Conservation (phyloP, 2,797 vertebrate genomes). For the Bovichtus variegatus region DNA sequence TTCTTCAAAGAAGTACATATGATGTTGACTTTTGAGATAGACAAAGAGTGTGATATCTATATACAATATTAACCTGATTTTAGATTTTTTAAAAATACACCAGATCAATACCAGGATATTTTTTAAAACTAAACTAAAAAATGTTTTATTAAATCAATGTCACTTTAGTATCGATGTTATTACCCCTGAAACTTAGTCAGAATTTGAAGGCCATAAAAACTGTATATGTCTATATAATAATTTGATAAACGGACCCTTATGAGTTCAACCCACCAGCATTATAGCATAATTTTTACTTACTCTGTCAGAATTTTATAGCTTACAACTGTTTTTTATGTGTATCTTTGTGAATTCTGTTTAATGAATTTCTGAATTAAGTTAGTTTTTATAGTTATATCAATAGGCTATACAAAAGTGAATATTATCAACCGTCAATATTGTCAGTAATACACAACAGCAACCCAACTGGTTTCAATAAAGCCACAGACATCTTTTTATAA, state of each 20-base stretch:
- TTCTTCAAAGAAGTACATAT: not conserved
- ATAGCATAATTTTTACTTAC: not conserved
- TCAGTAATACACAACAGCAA: not conserved
- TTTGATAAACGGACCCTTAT: not conserved
- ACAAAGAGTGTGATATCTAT: not conserved
- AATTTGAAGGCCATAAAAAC: not conserved
- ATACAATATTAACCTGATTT: not conserved
- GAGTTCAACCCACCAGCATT: not conserved
- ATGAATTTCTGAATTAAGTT: not conserved
- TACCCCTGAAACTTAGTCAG: not conserved
- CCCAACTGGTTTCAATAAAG: not conserved
- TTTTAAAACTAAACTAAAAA: not conserved
- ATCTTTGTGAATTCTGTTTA: not conserved
- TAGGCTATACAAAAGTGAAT: not conserved
- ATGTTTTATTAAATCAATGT: not conserved
- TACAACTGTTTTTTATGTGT: not conserved
- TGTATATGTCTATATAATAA: not conserved
- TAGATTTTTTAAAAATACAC: not conserved
- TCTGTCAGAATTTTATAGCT: not conserved
- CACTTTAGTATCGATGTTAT: too few species aligned
- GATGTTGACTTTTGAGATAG: not conserved
- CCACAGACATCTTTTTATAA: not conserved
- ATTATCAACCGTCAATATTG: not conserved
- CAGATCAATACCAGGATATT: not conserved
- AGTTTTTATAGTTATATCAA: not conserved